These are phyloP conservation scores for Drosophila anomalata DNA, from an alignment of 2,888 invertebrate genomes.

Conservation along the genomic window DNA sequence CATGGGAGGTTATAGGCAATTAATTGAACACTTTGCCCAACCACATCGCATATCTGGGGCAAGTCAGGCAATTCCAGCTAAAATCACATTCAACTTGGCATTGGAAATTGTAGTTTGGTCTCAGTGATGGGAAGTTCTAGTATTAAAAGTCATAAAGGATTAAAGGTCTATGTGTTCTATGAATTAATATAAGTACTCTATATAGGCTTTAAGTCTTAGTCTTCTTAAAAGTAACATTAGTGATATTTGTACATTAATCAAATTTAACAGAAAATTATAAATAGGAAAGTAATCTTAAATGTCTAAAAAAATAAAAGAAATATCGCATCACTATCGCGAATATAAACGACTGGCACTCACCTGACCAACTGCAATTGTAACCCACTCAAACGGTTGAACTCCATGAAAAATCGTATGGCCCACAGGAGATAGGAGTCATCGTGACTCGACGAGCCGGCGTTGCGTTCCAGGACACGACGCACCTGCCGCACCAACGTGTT, in stretches of 20 bases:
- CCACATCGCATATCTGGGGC: conserved; percentile 29
- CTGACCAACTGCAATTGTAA: conserved; percentile 95
- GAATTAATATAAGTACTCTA: too few species aligned
- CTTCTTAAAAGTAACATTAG: too few species aligned
- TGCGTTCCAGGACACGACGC: conserved; percentile 89
- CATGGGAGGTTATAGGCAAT: conserved; percentile 60
- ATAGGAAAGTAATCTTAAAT: too few species aligned
- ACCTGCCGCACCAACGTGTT: conserved; percentile 96
- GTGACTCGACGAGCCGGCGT: conserved; percentile 89
- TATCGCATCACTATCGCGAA: conserved; percentile 3
- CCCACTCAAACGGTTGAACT: conserved; percentile 95
- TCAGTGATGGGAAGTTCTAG: conserved; percentile 5
- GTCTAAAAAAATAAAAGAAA: background rate
- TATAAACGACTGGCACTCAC: conserved; percentile 84
- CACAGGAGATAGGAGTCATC: conserved; percentile 98
- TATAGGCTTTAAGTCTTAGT: too few species aligned
- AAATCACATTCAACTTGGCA: background rate
- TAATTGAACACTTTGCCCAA: conserved; percentile 65
- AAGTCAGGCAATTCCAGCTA: conserved; percentile 21
- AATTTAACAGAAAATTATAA: too few species aligned
- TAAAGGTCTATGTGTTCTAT: too few species aligned
- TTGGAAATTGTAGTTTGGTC: too few species aligned
- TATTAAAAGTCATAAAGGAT: too few species aligned
- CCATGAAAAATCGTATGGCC: conserved; percentile 98
- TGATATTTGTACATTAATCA: too few species aligned